Conservation (phyloP, 2,888 invertebrate genomes). For the Limnephilus auricula region DNA sequence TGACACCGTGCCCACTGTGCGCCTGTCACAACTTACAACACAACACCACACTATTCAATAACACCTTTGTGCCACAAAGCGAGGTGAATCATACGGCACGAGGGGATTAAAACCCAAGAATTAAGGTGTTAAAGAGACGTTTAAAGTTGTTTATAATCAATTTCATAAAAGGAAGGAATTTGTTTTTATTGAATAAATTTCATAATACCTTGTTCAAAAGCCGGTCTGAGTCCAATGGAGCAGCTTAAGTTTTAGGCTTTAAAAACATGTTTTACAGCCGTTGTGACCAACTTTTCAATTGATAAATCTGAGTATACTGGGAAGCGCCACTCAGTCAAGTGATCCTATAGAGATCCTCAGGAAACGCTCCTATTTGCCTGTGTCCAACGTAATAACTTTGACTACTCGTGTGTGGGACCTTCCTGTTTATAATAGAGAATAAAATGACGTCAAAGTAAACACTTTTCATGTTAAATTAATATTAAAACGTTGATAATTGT, state of each 20-base stretch:
- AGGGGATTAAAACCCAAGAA: neutral
- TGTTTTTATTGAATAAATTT: neutral
- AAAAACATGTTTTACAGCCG: too few relatives aligned
- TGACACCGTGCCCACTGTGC: neutral
- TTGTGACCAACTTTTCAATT: too few relatives aligned
- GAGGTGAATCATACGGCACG: neutral
- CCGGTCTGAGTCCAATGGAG: neutral
- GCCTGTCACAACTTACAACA: slow-evolving; percentile 7
- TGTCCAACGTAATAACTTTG: too few relatives aligned
- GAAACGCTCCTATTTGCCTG: too few relatives aligned
- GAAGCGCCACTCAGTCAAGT: too few relatives aligned
- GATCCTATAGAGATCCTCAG: too few relatives aligned
- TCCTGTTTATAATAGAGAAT: too few relatives aligned
- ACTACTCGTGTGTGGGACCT: too few relatives aligned
- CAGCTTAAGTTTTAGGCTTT: neutral
- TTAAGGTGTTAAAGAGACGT: neutral
- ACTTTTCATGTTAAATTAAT: too few relatives aligned
- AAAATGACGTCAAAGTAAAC: too few relatives aligned
- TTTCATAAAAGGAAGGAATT: neutral
- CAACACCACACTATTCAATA: neutral
- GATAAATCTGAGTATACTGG: too few relatives aligned
- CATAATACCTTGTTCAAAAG: neutral
- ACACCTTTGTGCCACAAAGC: neutral
- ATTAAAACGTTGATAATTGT: too few relatives aligned
- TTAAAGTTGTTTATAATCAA: neutral